Evolutionary conservation across 2,797 vertebrate genomes (phyloP), one percentile per base, ranked within the genome.

Genomic region (Vireo griseus): DNA sequence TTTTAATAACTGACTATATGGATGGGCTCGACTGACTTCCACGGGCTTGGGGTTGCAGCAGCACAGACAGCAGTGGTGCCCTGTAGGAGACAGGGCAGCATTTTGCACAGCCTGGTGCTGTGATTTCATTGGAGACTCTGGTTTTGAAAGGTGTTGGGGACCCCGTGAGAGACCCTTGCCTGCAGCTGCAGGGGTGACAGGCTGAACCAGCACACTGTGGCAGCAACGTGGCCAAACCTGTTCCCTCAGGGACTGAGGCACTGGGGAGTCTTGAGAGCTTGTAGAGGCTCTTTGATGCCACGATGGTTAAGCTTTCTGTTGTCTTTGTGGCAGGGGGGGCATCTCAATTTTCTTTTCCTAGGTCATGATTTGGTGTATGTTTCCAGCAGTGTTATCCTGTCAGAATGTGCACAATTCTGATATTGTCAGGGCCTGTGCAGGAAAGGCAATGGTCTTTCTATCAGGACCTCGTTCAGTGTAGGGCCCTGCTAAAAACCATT

Each of bases 381-480:
- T 85, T 61, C 35, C 12, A 14, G 57, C 37, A 21, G 5, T 13
- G 35, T 29, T 79, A 3, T 25, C 19, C 48, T 13, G 7, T 52
- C 61, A 17, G 21, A 16, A 13, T 37, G 21, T 47, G 33, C 31
- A 29, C 13, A 37, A 4, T 40, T 48, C 48, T 74, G 48, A 10
- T 47, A 10, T 1, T 86, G 35, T 42, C 85, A 33, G 7, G 13
- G 8, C 20, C n/a, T 52, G 45, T 16, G 33, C 42, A 31, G 50
- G 45, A 22, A n/a, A 35, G 50, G 8, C 37, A 29, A 0, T 19
- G 13, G 6, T 25, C 22, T 58, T 89, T 69, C 44, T 13, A 16
- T n/a, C 17, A 85, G 51, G 31, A 47, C 9, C 57, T 13, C 0
- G 0, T 1, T 50, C 58, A 50, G 17, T 45, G 61, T 39, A 24